Conservation (phyloP, 2,888 invertebrate species). For the Drosophila villosipedis region DNA sequence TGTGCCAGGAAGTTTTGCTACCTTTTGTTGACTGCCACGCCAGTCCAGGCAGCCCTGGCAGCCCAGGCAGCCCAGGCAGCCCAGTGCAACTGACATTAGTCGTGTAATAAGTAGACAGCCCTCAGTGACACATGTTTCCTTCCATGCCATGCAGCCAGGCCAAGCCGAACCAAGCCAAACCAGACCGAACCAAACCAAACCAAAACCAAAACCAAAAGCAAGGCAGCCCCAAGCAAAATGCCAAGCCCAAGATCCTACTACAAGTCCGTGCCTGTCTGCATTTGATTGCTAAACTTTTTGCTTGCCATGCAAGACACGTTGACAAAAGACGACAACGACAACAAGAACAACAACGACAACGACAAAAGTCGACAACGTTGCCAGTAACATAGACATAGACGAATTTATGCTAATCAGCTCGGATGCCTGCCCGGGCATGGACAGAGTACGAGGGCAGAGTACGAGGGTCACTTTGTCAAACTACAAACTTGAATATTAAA, state of each 20-base stretch:
- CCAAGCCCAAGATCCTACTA: constrained; percentile 35
- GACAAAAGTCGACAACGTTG: constrained; percentile 49
- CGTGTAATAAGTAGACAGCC: constrained; percentile 80
- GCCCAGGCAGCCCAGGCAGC: constrained; percentile 3
- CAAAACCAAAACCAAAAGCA: constrained; percentile 6
- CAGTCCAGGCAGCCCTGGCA: constrained; percentile 9
- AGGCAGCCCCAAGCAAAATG: constrained; percentile 4
- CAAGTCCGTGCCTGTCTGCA: constrained; percentile 54
- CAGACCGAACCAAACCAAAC: constrained; percentile 33
- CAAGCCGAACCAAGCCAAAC: constrained; percentile 19
- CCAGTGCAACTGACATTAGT: constrained; percentile 76
- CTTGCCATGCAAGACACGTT: constrained; percentile 78
- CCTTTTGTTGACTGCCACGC: constrained; percentile 68
- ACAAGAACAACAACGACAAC: constrained; percentile 3
- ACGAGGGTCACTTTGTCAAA: constrained; percentile 40
- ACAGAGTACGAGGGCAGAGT: constrained; percentile 12
- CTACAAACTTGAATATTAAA: constrained; percentile 34
- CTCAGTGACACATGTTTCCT: constrained; percentile 79
- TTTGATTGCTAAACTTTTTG: constrained; percentile 64
- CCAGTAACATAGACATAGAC: constrained; percentile 68
- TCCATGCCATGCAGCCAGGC: constrained; percentile 58
- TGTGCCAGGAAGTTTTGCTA: constrained; percentile 71
- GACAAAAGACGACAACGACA: constrained; percentile 74
- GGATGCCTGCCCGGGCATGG: constrained; percentile 54
- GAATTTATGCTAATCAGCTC: constrained; percentile 79